Conservation (phyloP, 1,140 invertebrate genomes). For the Tachypleus tridentatus region DNA sequence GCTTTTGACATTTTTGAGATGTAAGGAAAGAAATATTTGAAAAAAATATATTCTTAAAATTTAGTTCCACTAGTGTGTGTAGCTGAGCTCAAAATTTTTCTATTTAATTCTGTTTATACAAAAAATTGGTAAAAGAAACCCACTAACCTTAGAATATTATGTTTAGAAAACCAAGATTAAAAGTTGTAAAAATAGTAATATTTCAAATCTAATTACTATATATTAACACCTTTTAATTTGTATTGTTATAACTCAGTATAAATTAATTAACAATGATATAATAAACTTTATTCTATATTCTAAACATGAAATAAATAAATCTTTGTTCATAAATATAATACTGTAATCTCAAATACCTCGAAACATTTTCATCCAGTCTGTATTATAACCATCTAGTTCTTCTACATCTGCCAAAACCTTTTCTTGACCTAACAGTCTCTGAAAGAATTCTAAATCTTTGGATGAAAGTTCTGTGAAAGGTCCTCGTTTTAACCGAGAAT, state of each 20-base stretch:
- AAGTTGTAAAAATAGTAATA: too few species aligned
- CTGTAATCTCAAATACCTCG: slow-evolving; percentile 49
- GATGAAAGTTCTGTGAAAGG: slow-evolving; percentile 38
- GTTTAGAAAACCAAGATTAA: too few species aligned
- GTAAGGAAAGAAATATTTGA: too few species aligned
- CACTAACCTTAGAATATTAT: too few species aligned
- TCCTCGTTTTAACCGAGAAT: slow-evolving; percentile 36
- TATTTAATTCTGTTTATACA: too few species aligned
- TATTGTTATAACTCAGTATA: not conserved
- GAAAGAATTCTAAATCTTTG: slow-evolving; percentile 56
- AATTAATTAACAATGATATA: not conserved
- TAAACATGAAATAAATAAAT: not conserved
- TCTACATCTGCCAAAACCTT: slow-evolving; percentile 57
- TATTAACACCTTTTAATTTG: too few species aligned
- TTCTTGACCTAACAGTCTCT: slow-evolving; percentile 50
- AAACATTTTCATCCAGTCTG: slow-evolving; percentile 82
- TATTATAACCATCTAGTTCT: slow-evolving; percentile 71
- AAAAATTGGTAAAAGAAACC: too few species aligned
- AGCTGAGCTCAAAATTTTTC: too few species aligned
- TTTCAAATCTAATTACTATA: too few species aligned
- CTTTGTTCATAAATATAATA: not conserved
- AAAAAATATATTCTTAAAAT: too few species aligned
- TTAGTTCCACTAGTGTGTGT: too few species aligned
- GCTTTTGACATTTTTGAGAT: too few species aligned
- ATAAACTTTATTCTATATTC: slow-evolving; percentile 6